Base-by-base conservation (phyloP, 2,888 invertebrate species). In the Meandrusa payeni region DNA sequence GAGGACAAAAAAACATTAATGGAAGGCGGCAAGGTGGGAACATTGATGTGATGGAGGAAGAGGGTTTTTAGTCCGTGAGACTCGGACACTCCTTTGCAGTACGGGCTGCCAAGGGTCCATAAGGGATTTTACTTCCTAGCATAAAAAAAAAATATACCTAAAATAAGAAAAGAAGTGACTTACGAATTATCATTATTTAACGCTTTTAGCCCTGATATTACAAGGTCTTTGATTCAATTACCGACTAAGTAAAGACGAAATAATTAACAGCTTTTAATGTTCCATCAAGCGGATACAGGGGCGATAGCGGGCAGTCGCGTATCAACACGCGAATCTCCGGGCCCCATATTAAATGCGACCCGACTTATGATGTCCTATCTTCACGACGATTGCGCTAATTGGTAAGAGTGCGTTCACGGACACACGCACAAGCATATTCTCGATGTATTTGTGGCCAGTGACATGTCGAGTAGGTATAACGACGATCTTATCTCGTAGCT, bases 311-410 rank as follows among this genome's bases (percentile, higher is more conserved):
- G 39, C 5, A n/a, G 5, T 3, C 13, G 37, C 31, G 20, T 36
- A 34, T 38, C 46, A 28, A 47, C 51, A 51, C 61, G 61, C 63
- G 46, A 24, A 15, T 54, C 43, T 56, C 46, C 37, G 47, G 57
- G 70, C 66, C 64, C 55, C 47, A 55, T 50, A 34, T 46, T 79
- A 80, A 77, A 76, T 75, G 77, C 66, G 57, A 32, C 54, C 65
- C 62, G 64, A 76, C 79, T 80, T 79, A 80, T 77, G 77, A 75
- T 61, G 67, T 51, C 48, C 58, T 54, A 63, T 61, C 62, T 54
- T 41, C 55, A 57, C 58, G 59, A 60, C 72, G 69, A 65, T 68
- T 61, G 58, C 60, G 72, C 78, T 79, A 80, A 80, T 79, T 80
- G 79, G 76, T 79, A 76, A 73, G 74, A 39, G 55, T 47, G 55